Evolutionary conservation across 2,113 vertebrate genomes (phyloP).

Genomic region (Ptyas mucosa): DNA sequence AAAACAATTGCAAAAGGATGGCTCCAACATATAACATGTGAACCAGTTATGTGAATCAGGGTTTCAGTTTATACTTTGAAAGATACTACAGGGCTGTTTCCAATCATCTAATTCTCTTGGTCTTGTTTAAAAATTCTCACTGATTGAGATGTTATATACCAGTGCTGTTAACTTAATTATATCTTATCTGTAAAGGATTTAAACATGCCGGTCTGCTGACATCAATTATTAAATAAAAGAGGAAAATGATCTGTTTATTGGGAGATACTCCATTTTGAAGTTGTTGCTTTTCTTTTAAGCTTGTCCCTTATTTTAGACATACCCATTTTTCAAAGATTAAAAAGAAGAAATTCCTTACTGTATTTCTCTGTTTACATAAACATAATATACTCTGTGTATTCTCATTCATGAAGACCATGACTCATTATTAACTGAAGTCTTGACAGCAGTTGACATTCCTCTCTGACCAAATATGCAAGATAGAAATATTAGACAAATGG

Average conservation of each 20-base stretch:
- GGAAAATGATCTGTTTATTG: constrained; percentile 58
- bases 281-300: constrained; percentile 27
- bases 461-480: constrained; percentile 53
- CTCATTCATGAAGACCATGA: constrained; percentile 57
- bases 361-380: constrained; percentile 19
- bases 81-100: constrained; percentile 36
- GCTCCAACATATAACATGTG: constrained; percentile 39
- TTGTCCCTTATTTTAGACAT: constrained; percentile 44
- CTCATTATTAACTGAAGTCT: constrained; percentile 64
- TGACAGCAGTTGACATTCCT: constrained; percentile 66
- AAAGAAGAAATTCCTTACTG: constrained; percentile 43
- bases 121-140: constrained; percentile 65
- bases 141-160: constrained; percentile 65
- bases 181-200: constrained; percentile 70
- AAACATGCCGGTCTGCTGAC: constrained; percentile 55
- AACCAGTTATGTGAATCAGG: constrained; percentile 41
- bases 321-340: constrained; percentile 36
- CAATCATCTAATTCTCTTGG: constrained; percentile 54
- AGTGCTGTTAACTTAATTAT: constrained; percentile 72
- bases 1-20: constrained; percentile 32
- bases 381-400: constrained; percentile 48
- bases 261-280: constrained; percentile 46
- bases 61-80: constrained; percentile 52
- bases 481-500: constrained; percentile 57
- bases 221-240: constrained; percentile 75